These are phyloP conservation scores for Allolobophora icterica DNA, from an alignment of 2,888 invertebrate genomes.

Conservation along the genomic window DNA sequence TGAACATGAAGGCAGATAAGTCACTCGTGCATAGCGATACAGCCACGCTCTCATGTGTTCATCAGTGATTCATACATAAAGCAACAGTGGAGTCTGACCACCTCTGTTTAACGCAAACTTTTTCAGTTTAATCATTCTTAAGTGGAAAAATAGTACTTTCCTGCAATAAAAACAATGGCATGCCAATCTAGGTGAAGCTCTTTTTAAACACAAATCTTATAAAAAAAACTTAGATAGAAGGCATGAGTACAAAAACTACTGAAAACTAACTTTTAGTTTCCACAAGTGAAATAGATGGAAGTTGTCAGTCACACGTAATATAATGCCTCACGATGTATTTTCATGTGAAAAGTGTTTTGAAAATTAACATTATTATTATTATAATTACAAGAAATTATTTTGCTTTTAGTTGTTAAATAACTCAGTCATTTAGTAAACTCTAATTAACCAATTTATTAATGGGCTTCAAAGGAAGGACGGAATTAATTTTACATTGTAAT, in stretches of 20 bases:
- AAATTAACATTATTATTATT: background rate
- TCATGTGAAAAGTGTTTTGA: background rate
- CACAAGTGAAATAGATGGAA: background rate
- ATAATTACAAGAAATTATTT: background rate
- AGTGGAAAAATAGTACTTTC: slow-evolving; percentile 9
- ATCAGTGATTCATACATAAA: background rate
- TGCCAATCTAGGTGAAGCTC: slow-evolving; percentile 17
- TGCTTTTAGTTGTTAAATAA: background rate
- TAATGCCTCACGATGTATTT: background rate
- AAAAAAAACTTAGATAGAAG: slow-evolving; percentile 3
- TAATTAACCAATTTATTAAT: background rate
- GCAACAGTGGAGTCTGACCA: background rate
- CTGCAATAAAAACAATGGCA: slow-evolving; percentile 17
- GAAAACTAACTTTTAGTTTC: background rate
- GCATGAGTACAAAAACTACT: background rate
- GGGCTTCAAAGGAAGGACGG: no score
- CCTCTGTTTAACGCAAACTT: background rate
- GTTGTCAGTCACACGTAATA: background rate
- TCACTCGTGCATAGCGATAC: slow-evolving; percentile 13
- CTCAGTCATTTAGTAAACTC: background rate
- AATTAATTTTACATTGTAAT: no score
- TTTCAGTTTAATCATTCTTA: background rate
- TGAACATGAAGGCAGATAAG: background rate
- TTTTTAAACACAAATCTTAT: slow-evolving; percentile 4
- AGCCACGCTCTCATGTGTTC: background rate